Evolutionary conservation across 2,113 vertebrate genomes (phyloP), one percentile per base, ranked within the genome.

Genomic region (Istiophorus platypterus): DNA sequence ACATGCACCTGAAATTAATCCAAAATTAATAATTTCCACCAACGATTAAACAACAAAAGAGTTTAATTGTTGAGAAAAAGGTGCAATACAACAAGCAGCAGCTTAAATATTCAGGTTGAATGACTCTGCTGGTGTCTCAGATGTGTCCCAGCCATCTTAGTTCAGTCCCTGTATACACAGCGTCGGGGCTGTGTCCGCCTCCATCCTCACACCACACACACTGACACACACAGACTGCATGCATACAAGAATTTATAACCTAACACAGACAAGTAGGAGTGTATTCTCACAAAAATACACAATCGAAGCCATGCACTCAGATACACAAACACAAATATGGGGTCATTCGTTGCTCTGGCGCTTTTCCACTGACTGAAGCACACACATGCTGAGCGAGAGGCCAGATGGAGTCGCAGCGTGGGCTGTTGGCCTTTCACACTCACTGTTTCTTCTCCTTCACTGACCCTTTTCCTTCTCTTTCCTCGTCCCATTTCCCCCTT

Each of bases 341-440:
- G 77, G 86, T 89, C 47, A 87, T 58, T 85, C 88, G 73, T 85
- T 42, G 31, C 71, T 74, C 76, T 87, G 88, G 78, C 59, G 15
- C 80, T 52, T 52, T 49, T 83, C 49, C 78, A 67, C 66, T 27
- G 18, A 41, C 70, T 67, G 81, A 78, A 47, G 68, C 72, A 66
- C 74, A 76, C 80, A 68, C 79, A 84, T 0, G 57, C 82, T 83
- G 82, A 88, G 86, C 56, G 22, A 73, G 63, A 88, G 88, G 92
- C 84, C 94, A 95, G 93, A 95, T 94, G 95, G 93, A 93, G 68
- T 85, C 88, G 66, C 94, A 91, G 92, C 72, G 84, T 94, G 93
- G 89, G 93, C 77, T 76, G 86, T 89, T 94, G 91, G 88, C 92
- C 94, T 94, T 93, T 93, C 91, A 90, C 90, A 92, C 92, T 89